A percentile compares a stretch with the other conserved stretches of the same genome.
Evolutionary conservation across 2,113 vertebrate species (phyloP).

Genomic region (Stercorarius parasiticus): DNA sequence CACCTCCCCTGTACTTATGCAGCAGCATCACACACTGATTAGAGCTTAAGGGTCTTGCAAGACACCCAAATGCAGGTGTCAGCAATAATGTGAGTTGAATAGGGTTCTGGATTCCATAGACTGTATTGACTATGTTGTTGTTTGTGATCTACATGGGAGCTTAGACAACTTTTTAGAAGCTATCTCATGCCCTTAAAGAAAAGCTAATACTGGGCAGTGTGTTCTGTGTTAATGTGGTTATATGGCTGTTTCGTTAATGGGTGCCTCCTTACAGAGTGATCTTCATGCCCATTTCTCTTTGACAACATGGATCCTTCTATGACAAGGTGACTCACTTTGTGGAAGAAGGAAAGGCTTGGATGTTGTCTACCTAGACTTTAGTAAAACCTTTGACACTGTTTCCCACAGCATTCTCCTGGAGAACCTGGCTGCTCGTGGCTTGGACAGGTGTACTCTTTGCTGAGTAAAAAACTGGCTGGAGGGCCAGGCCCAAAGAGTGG

Average conservation of each 20-base stretch:
- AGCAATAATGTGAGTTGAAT: neutral
- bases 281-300: neutral
- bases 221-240: neutral
- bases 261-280: neutral
- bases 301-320: neutral
- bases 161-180: neutral
- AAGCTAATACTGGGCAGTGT: neutral
- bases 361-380: neutral
- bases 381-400: neutral
- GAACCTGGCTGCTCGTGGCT: too few species aligned
- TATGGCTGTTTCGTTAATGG: neutral
- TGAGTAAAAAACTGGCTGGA: too few species aligned
- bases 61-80: neutral
- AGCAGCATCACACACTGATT: neutral
- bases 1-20: accelerated
- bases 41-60: neutral
- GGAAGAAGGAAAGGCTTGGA: neutral
- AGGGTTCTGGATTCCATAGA: neutral
- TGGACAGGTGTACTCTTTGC: too few species aligned
- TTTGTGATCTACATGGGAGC: neutral
- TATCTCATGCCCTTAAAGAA: neutral
- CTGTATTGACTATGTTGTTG: neutral
- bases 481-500: too few species aligned
- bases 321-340: neutral
- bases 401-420: too few species aligned